Base-by-base conservation (phyloP, 1,140 invertebrate species). In the Globodera ellingtonae region DNA sequence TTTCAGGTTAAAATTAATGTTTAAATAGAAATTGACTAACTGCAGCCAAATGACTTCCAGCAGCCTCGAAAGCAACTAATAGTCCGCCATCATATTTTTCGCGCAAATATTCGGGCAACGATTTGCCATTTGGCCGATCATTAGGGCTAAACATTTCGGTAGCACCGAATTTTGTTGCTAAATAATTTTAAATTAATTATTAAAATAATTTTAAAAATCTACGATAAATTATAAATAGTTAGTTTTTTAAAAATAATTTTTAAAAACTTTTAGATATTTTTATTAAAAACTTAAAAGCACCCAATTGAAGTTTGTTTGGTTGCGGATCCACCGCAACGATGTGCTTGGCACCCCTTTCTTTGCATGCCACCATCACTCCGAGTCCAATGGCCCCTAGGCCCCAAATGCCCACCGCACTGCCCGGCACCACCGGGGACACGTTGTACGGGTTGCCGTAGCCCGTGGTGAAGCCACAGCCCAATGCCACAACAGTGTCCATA, bases 51-150 rank as follows among this genome's bases (percentile, higher is more conserved):
- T 98, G 94, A 91, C 98, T 99, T 78, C 97, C 97, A 89, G 98
- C 94, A 90, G 97, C 99, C 91, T 99, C 97, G 91, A 99, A 99
- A 4, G 96, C 98, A 88, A 94, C 98, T 90, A 99, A 97, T 72
- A 96, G 92, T 47, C 97, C 97, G 78, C 97, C 97, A 91, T 98
- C 95, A 15, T 95, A 98, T 86, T 95, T 90, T 85, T 96, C 95
- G 44, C 97, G 91, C 6, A 99, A 90, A 46, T 95, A 93, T 89
- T 97, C 93, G 90, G 97, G 94, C 78, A 97, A 94, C 2, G 94
- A 91, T 69, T 84, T 89, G 75, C 82, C 86, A 48, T 85, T 70
- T 21, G 74, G 83, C 10, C 52, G 78, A 65, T 81, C 24, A 56
- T 80, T 86, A 6, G 91, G 91, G 82, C 91, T 92, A 15, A 92